These are phyloP conservation scores for Paramormyrops hopkinsi DNA, from an alignment of 2,797 vertebrate genomes.

Conservation along the genomic window DNA sequence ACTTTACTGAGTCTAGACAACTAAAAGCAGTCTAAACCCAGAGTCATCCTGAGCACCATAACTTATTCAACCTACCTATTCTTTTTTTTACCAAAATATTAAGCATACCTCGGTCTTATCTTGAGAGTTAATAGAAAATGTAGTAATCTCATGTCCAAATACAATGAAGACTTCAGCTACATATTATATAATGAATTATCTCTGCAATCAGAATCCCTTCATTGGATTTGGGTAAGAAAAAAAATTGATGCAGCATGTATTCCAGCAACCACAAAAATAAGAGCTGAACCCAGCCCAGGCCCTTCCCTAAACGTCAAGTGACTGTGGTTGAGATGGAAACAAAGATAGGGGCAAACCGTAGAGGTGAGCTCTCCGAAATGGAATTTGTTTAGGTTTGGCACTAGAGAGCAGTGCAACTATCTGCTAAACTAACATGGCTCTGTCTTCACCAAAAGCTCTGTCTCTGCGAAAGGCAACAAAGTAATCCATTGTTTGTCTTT, in stretches of 20 bases:
- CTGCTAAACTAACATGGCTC: slow-evolving; percentile 62
- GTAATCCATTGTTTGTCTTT: slow-evolving; percentile 57
- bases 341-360: slow-evolving; percentile 52
- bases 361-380: slow-evolving; percentile 65
- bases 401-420: slow-evolving; percentile 60
- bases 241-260: slow-evolving; percentile 40
- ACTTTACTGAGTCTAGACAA: not conserved
- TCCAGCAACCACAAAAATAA: slow-evolving; percentile 44
- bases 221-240: slow-evolving; percentile 37
- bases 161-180: not conserved
- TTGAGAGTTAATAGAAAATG: not conserved
- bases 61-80: not conserved
- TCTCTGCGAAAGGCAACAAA: slow-evolving; percentile 51
- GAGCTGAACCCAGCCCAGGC: slow-evolving; percentile 37
- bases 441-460: slow-evolving; percentile 50
- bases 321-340: slow-evolving; percentile 54
- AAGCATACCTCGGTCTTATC: not conserved
- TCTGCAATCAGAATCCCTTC: slow-evolving; percentile 23
- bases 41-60: not conserved
- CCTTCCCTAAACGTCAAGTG: slow-evolving; percentile 51
- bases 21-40: not conserved
- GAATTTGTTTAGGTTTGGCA: slow-evolving; percentile 73
- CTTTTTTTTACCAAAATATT: not conserved
- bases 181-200: slow-evolving; percentile 20
- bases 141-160: not conserved